Conservation (phyloP, 2,888 invertebrate genomes). For the Oscheius myriophilus region DNA sequence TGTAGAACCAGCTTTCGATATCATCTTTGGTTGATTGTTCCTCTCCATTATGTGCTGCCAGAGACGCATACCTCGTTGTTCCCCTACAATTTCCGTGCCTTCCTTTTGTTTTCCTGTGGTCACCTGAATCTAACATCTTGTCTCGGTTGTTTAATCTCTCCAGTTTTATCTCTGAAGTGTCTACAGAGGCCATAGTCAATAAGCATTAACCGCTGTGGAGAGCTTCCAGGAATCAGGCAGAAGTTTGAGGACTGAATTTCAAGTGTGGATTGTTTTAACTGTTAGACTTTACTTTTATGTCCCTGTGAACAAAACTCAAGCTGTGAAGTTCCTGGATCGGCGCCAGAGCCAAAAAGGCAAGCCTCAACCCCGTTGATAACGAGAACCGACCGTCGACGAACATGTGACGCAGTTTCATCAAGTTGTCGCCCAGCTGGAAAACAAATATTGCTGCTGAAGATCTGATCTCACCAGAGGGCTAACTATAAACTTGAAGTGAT, state of each 20-base stretch:
- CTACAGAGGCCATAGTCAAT: constrained; percentile 68
- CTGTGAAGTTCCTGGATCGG: constrained; percentile 60
- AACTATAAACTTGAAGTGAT: constrained; percentile 58
- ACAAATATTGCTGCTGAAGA: neutral
- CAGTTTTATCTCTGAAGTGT: constrained; percentile 54
- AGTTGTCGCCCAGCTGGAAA: constrained; percentile 65
- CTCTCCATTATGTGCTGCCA: constrained; percentile 64
- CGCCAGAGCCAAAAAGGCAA: constrained; percentile 59
- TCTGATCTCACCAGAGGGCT: constrained; percentile 48
- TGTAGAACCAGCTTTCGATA: constrained; percentile 67
- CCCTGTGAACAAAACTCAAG: constrained; percentile 64
- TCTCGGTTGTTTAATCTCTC: constrained; percentile 51
- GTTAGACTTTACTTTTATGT: constrained; percentile 45
- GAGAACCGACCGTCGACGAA: constrained; percentile 67
- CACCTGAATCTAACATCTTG: constrained; percentile 48
- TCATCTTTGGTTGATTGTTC: constrained; percentile 69
- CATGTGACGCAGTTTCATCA: constrained; percentile 59
- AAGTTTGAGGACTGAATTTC: constrained; percentile 61
- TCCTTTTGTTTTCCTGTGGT: neutral
- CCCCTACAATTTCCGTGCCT: constrained; percentile 45
- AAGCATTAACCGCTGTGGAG: constrained; percentile 51
- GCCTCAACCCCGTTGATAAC: constrained; percentile 62
- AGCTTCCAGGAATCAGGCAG: constrained; percentile 39
- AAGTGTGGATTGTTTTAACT: neutral
- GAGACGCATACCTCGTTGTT: constrained; percentile 64